Evolutionary conservation across 92 coral and sea anemone genomes (phyloP).

Genomic region (Palythoa heliodiscus): DNA sequence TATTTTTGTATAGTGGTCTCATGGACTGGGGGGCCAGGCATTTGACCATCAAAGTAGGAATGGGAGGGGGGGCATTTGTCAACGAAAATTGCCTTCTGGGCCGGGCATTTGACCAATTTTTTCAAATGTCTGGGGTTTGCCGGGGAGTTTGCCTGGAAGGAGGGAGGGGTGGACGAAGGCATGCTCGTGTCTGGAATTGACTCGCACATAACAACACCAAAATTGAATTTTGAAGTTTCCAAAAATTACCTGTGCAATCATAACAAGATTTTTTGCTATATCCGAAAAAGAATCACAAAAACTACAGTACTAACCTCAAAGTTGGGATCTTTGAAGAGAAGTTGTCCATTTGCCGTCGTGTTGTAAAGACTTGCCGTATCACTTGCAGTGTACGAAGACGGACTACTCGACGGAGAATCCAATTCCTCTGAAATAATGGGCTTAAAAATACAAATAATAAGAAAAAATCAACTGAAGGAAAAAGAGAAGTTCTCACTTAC

Average conservation of each 20-base stretch:
- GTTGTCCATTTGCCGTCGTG: slow-evolving; percentile 48
- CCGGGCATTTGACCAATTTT: too few relatives aligned
- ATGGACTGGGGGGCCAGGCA: too few relatives aligned
- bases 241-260: not conserved
- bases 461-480: not conserved
- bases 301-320: slow-evolving; percentile 73
- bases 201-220: not conserved
- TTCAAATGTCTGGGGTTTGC: too few relatives aligned
- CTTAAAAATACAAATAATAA: slow-evolving; percentile 47
- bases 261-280: not conserved
- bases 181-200: too few relatives aligned
- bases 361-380: slow-evolving; percentile 71
- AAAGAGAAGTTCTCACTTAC: slow-evolving; percentile 49
- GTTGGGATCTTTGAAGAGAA: slow-evolving; percentile 88
- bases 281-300: not conserved
- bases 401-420: slow-evolving; percentile 90
- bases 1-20: too few relatives aligned
- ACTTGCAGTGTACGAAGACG: slow-evolving; percentile 79
- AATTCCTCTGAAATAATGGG: slow-evolving; percentile 86
- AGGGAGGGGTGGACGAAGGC: too few relatives aligned
- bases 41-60: too few relatives aligned
- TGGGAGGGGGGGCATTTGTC: too few relatives aligned
- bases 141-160: too few relatives aligned
- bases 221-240: too few relatives aligned
- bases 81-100: too few relatives aligned